Percentiles rank a stretch among this genome's conserved stretches.
phyloP scores from a whole-genome alignment of 2,888 invertebrate species.

The Miltochrista miniata region DNA sequence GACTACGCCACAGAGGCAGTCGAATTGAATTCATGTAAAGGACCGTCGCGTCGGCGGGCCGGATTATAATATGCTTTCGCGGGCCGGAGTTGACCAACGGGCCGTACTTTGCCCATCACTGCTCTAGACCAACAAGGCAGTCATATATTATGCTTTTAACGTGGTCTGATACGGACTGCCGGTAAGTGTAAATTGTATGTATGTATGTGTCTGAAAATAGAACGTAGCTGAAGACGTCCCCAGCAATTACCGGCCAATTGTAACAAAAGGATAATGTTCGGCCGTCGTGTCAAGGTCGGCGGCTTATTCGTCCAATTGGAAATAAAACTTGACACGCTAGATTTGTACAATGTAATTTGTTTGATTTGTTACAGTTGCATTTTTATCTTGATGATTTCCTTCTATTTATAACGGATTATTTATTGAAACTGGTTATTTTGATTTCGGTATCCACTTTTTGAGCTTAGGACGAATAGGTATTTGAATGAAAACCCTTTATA shows the following conservation, averaged over 20 bases:
- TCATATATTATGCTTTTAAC: constrained; percentile 24
- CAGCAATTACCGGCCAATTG: constrained; percentile 80
- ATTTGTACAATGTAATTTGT: constrained; percentile 47
- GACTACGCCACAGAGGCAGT: too few species aligned
- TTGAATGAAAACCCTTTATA: too few species aligned
- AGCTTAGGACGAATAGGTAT: too few species aligned
- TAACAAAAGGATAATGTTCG: constrained; percentile 82
- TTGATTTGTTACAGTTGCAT: too few species aligned
- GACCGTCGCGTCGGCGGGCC: neutral
- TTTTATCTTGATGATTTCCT: too few species aligned
- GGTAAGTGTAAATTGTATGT: constrained; percentile 75
- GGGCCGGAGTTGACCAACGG: too few species aligned
- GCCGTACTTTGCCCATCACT: too few species aligned
- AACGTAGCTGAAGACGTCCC: constrained; percentile 61
- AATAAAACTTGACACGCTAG: constrained; percentile 71
- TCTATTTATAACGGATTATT: too few species aligned
- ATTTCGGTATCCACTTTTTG: too few species aligned
- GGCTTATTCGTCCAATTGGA: constrained; percentile 69
- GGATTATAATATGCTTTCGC: neutral
- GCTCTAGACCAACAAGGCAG: too few species aligned
- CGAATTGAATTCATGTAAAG: too few species aligned
- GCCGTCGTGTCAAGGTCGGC: constrained; percentile 73
- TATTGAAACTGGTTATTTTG: too few species aligned
- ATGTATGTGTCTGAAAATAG: constrained; percentile 73
- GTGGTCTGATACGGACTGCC: constrained; percentile 51